Percentiles rank a stretch among this genome's conserved stretches.
Evolutionary conservation across 2,113 vertebrate genomes (phyloP).

Genomic region (Nerophis lumbriciformis): DNA sequence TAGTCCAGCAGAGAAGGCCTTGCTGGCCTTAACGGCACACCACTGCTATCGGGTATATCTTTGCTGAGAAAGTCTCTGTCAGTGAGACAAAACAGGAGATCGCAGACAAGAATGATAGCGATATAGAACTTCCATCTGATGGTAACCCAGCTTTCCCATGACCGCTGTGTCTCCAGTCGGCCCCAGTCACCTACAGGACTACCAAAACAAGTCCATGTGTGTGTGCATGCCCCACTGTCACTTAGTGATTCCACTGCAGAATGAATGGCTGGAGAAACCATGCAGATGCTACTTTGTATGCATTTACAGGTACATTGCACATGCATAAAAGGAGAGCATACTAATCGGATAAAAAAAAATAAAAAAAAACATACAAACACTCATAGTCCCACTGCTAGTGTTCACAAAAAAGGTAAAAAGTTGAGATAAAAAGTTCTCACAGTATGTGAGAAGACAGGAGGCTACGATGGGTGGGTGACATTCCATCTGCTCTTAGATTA

Average conservation of each 20-base stretch:
- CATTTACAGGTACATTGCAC: slow-evolving; percentile 12
- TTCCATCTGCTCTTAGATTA: slow-evolving; percentile 61
- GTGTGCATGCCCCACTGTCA: slow-evolving; percentile 31
- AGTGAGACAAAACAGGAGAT: slow-evolving; percentile 73
- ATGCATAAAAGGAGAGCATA: slow-evolving; percentile 14
- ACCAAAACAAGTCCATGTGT: slow-evolving; percentile 52
- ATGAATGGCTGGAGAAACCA: slow-evolving; percentile 22
- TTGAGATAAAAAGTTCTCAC: slow-evolving; percentile 57
- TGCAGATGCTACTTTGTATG: slow-evolving; percentile 14
- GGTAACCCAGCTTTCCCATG: slow-evolving; percentile 52
- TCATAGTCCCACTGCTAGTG: slow-evolving; percentile 16
- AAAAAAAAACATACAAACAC: slow-evolving; percentile 27
- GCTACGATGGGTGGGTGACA: slow-evolving; percentile 34
- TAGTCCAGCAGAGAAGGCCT: too few relatives aligned
- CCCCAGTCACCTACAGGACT: slow-evolving; percentile 43
- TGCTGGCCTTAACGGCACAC: too few relatives aligned
- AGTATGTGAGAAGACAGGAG: slow-evolving; percentile 60
- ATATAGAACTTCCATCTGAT: slow-evolving; percentile 55
- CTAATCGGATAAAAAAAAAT: slow-evolving; percentile 40
- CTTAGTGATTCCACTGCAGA: slow-evolving; percentile 25
- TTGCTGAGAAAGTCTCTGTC: slow-evolving; percentile 49
- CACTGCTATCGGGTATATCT: slow-evolving; percentile 6
- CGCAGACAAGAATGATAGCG: slow-evolving; percentile 46
- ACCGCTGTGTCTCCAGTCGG: slow-evolving; percentile 46
- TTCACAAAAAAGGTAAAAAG: slow-evolving; percentile 44